Conservation (phyloP, 2,113 vertebrate species). For the Onychorhynchus coronatus region DNA sequence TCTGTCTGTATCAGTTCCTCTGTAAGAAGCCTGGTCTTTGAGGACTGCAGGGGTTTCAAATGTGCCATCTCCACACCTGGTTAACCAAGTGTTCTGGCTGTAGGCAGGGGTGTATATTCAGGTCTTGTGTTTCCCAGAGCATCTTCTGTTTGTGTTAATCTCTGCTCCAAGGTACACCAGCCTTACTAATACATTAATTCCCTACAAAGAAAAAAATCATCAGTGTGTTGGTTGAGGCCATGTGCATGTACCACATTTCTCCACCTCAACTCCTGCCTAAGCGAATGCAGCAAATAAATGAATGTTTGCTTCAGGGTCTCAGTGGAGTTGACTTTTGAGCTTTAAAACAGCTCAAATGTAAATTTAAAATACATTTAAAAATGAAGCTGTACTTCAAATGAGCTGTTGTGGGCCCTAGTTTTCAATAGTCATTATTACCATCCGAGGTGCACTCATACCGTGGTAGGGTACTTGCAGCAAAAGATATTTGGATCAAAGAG, state of each 20-base stretch:
- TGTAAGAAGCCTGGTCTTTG: background rate
- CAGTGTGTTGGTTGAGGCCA: fast-evolving
- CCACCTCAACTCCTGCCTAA: background rate
- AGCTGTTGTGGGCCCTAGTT: background rate
- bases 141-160: background rate
- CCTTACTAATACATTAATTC: background rate
- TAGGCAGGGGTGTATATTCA: background rate
- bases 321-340: background rate
- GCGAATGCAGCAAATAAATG: background rate
- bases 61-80: fast-evolving
- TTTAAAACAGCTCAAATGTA: background rate
- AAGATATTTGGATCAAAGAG: conserved; percentile 33
- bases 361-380: background rate
- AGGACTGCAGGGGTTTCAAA: background rate
- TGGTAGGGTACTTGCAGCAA: background rate
- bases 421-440: background rate
- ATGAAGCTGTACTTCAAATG: background rate
- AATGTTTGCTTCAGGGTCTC: background rate
- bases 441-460: background rate
- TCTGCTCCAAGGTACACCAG: background rate
- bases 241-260: background rate
- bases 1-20: background rate
- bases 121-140: background rate
- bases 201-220: background rate
- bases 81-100: background rate